These are phyloP conservation scores for Cinclus cinclus DNA, from an alignment of 2,113 vertebrate genomes.

Conservation along the genomic window DNA sequence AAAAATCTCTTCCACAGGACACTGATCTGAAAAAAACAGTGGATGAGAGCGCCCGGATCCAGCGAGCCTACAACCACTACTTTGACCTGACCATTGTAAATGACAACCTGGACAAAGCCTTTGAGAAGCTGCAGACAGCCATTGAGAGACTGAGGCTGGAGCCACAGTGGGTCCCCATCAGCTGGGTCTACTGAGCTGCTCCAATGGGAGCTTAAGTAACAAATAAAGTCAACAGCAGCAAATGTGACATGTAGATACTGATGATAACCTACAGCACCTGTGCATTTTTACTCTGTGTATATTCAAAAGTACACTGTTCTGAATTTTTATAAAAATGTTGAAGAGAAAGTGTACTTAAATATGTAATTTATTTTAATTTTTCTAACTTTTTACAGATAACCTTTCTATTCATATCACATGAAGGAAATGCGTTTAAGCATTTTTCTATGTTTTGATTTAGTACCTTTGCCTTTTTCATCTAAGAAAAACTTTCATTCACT, in stretches of 20 bases:
- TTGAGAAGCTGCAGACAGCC: slow-evolving; percentile 89
- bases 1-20: slow-evolving; percentile 77
- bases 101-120: slow-evolving; percentile 97
- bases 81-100: slow-evolving; percentile 96
- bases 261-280: slow-evolving; percentile 16
- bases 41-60: slow-evolving; percentile 94
- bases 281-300: slow-evolving; percentile 76
- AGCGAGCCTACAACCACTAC: slow-evolving; percentile 94
- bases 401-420: slow-evolving; percentile 89
- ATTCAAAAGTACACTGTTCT: slow-evolving; percentile 82
- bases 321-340: slow-evolving; percentile 87
- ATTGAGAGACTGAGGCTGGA: slow-evolving; percentile 87
- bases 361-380: slow-evolving; percentile 95
- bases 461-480: slow-evolving; percentile 80
- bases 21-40: slow-evolving; percentile 97
- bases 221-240: slow-evolving; percentile 39
- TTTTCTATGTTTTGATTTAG: slow-evolving; percentile 82
- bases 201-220: neutral
- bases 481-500: slow-evolving; percentile 71
- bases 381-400: slow-evolving; percentile 92
- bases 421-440: slow-evolving; percentile 88
- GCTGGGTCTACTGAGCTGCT: slow-evolving; percentile 91
- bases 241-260: slow-evolving; percentile 38
- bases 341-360: slow-evolving; percentile 94
- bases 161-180: slow-evolving; percentile 96